phyloP scores from a whole-genome alignment of 2,888 invertebrate genomes.

The Drosophila formosana region DNA sequence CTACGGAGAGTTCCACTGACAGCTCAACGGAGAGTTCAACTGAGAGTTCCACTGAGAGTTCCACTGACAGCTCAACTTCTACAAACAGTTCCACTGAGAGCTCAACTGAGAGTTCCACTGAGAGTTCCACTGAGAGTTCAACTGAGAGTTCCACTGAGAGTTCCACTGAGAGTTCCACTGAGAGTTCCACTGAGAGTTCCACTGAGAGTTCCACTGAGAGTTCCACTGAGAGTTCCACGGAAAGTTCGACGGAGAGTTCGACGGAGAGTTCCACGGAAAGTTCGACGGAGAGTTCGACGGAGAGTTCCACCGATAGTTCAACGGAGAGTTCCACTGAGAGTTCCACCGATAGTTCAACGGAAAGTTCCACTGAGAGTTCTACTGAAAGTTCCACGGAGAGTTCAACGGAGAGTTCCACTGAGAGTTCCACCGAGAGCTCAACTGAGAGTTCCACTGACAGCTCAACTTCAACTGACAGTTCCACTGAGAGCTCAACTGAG shows the following conservation, averaged over 20 bases:
- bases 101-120: constrained; percentile 1
- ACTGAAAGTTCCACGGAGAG: constrained; percentile 6
- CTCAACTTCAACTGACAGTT: background rate
- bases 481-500: constrained; percentile 2
- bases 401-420: constrained; percentile 3
- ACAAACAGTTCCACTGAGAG: constrained; percentile 3
- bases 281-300: background rate
- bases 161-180: background rate
- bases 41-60: background rate
- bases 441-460: constrained; percentile 6
- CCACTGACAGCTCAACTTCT: background rate
- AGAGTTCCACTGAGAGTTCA: background rate
- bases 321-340: constrained; percentile 20
- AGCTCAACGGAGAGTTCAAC: constrained; percentile 1
- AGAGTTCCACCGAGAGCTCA: background rate
- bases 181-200: constrained; percentile 11
- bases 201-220: background rate
- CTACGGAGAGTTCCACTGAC: constrained; percentile 10
- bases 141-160: background rate
- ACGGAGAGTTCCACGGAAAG: constrained; percentile 3
- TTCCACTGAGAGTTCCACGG: constrained; percentile 3
- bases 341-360: constrained; percentile 2
- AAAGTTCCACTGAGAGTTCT: background rate
- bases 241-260: background rate
- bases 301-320: constrained; percentile 1